Evolutionary conservation across 2,888 invertebrate species (phyloP).

Genomic region (Diploptera punctata): DNA sequence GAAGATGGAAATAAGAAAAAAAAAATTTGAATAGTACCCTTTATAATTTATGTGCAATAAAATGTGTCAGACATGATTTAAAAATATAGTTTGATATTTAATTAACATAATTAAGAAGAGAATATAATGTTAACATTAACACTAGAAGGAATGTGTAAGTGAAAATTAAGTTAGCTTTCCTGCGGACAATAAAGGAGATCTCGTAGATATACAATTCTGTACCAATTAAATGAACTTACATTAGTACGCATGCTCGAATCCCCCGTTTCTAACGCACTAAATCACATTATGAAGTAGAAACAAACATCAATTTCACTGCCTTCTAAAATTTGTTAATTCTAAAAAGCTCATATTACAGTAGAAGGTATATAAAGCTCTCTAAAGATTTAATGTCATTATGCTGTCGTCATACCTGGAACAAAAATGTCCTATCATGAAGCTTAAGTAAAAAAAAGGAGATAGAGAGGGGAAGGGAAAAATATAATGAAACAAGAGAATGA

Average conservation of each 20-base stretch:
- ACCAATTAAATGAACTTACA: background rate
- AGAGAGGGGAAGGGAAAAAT: background rate
- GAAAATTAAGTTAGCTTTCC: no score
- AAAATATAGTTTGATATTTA: no score
- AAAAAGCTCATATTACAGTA: background rate
- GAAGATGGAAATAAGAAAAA: no score
- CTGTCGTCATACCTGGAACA: constrained; percentile 15
- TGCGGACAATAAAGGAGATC: no score
- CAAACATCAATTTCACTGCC: background rate
- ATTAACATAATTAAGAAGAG: no score
- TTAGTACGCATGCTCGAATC: background rate
- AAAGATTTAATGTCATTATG: constrained; percentile 14
- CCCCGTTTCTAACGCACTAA: background rate
- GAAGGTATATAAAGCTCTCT: constrained; percentile 18
- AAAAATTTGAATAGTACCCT: no score
- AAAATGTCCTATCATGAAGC: background rate
- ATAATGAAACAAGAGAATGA: background rate
- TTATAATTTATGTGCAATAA: no score
- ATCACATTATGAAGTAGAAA: background rate
- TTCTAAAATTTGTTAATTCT: constrained; percentile 3
- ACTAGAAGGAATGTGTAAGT: no score
- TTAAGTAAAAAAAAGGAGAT: constrained; percentile 3
- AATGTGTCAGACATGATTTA: no score
- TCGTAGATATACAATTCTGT: background rate
- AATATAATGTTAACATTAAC: no score